Conservation (phyloP, 2,113 vertebrate species). For the Chunga burmeisteri region DNA sequence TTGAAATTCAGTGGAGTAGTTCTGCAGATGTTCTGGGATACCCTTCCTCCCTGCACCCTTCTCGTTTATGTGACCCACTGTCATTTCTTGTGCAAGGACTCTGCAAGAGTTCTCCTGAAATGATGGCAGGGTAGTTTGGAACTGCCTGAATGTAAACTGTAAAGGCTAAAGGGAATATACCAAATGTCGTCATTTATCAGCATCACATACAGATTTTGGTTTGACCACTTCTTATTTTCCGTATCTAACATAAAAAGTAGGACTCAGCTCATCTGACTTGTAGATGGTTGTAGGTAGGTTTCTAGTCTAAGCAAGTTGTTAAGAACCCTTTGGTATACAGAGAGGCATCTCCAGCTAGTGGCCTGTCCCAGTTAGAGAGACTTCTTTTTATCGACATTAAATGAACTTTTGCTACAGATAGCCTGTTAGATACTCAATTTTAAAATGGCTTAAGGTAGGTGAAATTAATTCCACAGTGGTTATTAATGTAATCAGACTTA, state of each 20-base stretch:
- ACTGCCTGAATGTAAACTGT: neutral
- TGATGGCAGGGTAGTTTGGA: neutral
- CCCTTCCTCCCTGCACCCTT: neutral
- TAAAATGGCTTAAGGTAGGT: neutral
- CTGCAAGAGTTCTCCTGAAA: neutral
- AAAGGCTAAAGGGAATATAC: neutral
- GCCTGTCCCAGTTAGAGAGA: neutral
- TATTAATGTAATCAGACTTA: neutral
- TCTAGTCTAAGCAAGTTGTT: neutral
- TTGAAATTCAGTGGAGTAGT: neutral
- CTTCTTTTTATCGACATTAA: neutral
- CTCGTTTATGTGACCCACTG: neutral
- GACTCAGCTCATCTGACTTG: neutral
- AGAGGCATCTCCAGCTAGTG: neutral
- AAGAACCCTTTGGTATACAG: neutral
- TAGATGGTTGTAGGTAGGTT: neutral
- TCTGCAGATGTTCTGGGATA: neutral
- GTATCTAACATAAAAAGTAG: neutral
- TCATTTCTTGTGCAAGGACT: neutral
- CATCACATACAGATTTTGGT: neutral
- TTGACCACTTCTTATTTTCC: neutral
- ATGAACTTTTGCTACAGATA: neutral
- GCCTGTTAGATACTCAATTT: neutral
- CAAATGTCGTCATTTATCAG: neutral
- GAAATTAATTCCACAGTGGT: neutral